Conservation (phyloP, 1,140 invertebrate species). For the Alviniconcha marisindica region DNA sequence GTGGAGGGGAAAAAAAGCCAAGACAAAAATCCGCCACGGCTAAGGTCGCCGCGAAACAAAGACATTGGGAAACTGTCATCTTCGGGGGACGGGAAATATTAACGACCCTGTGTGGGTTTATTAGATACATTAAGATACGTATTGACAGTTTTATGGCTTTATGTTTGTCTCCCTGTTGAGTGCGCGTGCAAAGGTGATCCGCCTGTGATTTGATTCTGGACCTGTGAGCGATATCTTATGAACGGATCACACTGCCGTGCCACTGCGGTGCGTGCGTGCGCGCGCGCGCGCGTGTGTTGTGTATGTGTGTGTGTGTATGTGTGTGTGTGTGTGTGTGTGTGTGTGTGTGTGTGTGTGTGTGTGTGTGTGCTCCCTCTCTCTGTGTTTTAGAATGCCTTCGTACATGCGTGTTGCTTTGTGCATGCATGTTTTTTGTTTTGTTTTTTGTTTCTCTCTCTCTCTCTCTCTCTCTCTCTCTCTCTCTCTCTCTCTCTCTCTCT, state of each 20-base stretch:
- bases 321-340: not conserved
- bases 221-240: too few relatives aligned
- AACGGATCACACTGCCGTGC: too few relatives aligned
- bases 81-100: not conserved
- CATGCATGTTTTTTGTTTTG: too few relatives aligned
- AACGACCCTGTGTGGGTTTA: slow-evolving; percentile 22
- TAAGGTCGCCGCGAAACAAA: not conserved
- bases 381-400: not conserved
- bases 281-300: not conserved
- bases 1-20: too few relatives aligned
- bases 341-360: not conserved
- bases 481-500: slow-evolving; percentile 16
- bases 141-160: slow-evolving; percentile 32
- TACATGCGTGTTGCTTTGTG: not conserved
- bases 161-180: slow-evolving; percentile 15
- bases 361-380: not conserved
- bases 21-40: too few relatives aligned
- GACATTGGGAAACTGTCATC: slow-evolving; percentile 16
- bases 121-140: slow-evolving; percentile 8
- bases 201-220: not conserved
- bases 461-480: slow-evolving; percentile 29
- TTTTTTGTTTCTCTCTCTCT: slow-evolving; percentile 17
- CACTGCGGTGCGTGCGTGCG: not conserved
- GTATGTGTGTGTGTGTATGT: not conserved
- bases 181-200: slow-evolving; percentile 6